Evolutionary conservation across 1,140 invertebrate species (phyloP).

Genomic region (Drosophila rufa): DNA sequence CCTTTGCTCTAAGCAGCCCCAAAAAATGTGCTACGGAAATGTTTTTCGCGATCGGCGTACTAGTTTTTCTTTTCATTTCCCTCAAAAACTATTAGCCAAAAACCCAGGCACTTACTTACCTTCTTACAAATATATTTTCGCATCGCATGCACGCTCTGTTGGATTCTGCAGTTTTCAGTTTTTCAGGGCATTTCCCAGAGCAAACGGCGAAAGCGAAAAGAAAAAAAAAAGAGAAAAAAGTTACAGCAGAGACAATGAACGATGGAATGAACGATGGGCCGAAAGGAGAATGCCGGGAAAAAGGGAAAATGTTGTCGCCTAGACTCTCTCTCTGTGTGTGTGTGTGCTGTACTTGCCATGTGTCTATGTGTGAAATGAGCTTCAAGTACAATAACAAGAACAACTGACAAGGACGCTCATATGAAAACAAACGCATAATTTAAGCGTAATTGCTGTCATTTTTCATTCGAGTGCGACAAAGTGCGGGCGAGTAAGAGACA

Average conservation of each 20-base stretch:
- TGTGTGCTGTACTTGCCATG: constrained; percentile 30
- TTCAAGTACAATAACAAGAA: constrained; percentile 66
- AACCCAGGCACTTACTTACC: background rate
- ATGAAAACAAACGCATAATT: constrained; percentile 84
- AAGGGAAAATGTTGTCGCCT: constrained; percentile 44
- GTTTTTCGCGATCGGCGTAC: constrained; percentile 1
- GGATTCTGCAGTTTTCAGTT: constrained; percentile 23
- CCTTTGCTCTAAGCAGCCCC: background rate
- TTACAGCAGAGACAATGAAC: constrained; percentile 13
- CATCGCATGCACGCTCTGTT: constrained; percentile 27
- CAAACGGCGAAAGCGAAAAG: constrained; percentile 5
- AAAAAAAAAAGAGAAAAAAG: constrained; percentile 6
- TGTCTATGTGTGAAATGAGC: constrained; percentile 81
- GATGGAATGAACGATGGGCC: constrained; percentile 4
- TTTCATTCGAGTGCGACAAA: constrained; percentile 73
- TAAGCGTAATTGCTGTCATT: constrained; percentile 84
- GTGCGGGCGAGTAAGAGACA: constrained; percentile 6
- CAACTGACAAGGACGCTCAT: constrained; percentile 79
- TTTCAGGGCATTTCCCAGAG: constrained; percentile 28
- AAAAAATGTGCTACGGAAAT: constrained; percentile 28
- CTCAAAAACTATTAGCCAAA: constrained; percentile 1
- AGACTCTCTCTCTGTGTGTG: constrained; percentile 22
- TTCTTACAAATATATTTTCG: constrained; percentile 2
- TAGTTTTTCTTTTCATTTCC: background rate
- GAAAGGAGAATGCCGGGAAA: constrained; percentile 5